Evolutionary conservation across 2,797 vertebrate species (phyloP), one percentile per base, ranked within the genome.

Genomic region (Neosilurus mollespiculum): DNA sequence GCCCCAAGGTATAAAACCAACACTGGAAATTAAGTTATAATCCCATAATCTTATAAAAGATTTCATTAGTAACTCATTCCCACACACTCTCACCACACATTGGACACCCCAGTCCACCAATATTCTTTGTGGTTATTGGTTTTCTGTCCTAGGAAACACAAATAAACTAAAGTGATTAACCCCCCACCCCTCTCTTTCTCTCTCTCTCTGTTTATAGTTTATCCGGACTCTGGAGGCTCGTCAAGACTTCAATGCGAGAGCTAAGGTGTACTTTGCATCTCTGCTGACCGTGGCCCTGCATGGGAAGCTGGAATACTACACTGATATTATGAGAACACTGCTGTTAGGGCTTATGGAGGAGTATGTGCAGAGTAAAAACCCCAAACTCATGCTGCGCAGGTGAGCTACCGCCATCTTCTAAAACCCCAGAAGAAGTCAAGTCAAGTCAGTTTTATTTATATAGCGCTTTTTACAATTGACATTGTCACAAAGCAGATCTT

Each of bases 261-360:
- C 96, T 81, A 98, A 97, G 92, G 97, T 97, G 37, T 98, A 99
- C 90, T 98, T 98, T 49, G 97, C 97, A 0, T 99, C 97, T 12
- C 92, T 99, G 89, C 94, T 99, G 91, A 99, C 98, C 0, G 97
- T 99, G 65, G 98, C 98, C 3, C 94, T 99, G 85, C 97, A 99
- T 7, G 98, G 97, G 77, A 99, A 99, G 86, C 94, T 99, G 88
- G 98, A 99, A 90, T 99, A 99, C 88, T 99, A 98, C 92, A 99
- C 96, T 0, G 97, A 99, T 89, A 98, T 99, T 89, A 97, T 99
- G 97, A 96, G 96, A 84, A 98, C 97, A 0, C 93, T 99, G 88
- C 95, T 99, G 91, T 93, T 99, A 87, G 96, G 97, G 86, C 94
- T 99, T 89, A 98, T 99, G 96, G 97, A 96, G 80, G 96, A 98